Percentiles rank a stretch among this genome's conserved stretches.
These are phyloP conservation scores for Diarsia dahlii DNA, from an alignment of 2,888 invertebrate genomes.

Conservation along the genomic window DNA sequence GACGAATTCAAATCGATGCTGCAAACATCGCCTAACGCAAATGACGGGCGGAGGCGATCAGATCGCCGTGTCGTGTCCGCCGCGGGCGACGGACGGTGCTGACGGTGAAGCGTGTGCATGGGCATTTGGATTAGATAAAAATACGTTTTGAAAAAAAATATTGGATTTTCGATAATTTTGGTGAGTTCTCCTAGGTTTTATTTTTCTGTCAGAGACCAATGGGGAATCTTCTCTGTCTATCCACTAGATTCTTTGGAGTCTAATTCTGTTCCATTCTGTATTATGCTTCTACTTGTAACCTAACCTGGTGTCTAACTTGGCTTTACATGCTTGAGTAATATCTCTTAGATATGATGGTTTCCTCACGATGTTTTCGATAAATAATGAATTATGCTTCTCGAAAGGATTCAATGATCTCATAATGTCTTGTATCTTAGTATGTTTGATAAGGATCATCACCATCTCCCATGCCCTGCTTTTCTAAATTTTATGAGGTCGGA, in stretches of 20 bases:
- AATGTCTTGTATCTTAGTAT: not conserved
- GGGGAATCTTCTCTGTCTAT: slow-evolving; percentile 68
- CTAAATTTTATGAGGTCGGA: not conserved
- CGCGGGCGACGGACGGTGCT: slow-evolving; percentile 67
- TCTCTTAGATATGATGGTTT: no score
- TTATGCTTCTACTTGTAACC: no score
- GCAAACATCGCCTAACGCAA: slow-evolving; percentile 80
- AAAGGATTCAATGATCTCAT: slow-evolving; percentile 57
- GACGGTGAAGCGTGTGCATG: slow-evolving; percentile 45
- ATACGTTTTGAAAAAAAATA: not conserved
- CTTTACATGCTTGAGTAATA: no score
- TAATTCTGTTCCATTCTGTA: slow-evolving; percentile 87
- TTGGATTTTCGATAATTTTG: not conserved
- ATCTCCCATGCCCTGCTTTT: not conserved
- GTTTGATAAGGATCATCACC: not conserved
- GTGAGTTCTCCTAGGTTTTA: not conserved
- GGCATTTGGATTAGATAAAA: slow-evolving; percentile 30
- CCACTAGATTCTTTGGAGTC: slow-evolving; percentile 82
- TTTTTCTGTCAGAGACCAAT: not conserved
- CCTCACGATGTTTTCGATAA: slow-evolving; percentile 10
- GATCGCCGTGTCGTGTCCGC: slow-evolving; percentile 77
- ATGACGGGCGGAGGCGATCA: slow-evolving; percentile 80
- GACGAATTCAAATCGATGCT: slow-evolving; percentile 83
- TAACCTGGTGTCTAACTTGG: no score
- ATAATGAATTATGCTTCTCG: no score